phyloP scores from a whole-genome alignment of 1,140 invertebrate genomes.

The Brachionus plicatilis region DNA sequence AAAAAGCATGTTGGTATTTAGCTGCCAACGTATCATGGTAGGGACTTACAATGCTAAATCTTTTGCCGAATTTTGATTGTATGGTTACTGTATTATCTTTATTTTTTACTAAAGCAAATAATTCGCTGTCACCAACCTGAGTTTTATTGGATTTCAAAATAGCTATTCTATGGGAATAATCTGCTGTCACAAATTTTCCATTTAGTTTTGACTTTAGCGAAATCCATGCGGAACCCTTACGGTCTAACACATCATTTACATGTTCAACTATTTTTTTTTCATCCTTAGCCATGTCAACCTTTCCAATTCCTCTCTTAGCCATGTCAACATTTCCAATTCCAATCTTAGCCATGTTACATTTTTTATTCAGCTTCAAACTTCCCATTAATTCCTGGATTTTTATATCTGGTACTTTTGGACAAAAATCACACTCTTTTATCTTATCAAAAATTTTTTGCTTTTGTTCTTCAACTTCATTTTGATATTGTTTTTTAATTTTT shows the following conservation, averaged over 20 bases:
- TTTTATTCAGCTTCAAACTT: neutral
- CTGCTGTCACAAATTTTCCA: neutral
- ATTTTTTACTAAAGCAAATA: neutral
- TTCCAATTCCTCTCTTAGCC: neutral
- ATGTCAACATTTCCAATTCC: neutral
- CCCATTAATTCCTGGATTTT: neutral
- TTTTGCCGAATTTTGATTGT: too few species aligned
- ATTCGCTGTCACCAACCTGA: neutral
- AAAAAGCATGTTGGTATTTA: too few species aligned
- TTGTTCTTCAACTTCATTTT: neutral
- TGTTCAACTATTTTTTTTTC: neutral
- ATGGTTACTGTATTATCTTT: too few species aligned
- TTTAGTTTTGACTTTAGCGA: neutral
- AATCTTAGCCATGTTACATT: neutral
- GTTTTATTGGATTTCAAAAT: neutral
- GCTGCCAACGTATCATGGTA: too few species aligned
- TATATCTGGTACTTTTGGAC: neutral
- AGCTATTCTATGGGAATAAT: neutral
- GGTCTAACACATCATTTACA: neutral
- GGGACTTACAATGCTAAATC: too few species aligned
- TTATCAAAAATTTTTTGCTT: neutral
- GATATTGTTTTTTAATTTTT: neutral
- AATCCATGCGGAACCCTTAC: neutral
- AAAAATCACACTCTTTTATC: neutral
- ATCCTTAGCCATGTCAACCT: neutral